Evolutionary conservation across 2,888 invertebrate genomes (phyloP), one percentile per base, ranked within the genome.

Genomic region (Charanyca ferruginea): DNA sequence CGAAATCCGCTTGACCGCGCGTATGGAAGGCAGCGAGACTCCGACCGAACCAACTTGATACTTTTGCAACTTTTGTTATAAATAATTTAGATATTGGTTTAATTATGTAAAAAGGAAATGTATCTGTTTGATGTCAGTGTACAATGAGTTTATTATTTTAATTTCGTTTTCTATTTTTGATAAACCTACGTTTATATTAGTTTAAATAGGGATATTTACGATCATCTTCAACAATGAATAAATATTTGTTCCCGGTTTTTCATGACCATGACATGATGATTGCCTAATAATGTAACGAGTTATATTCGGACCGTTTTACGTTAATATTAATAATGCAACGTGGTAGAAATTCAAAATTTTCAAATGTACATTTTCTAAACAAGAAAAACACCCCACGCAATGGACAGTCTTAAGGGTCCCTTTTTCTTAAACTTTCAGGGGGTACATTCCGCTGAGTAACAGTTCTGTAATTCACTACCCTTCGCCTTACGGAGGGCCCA

Each of bases 1-100:
- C 83, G 90, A 93, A 95, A 94, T 94, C 91, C 93, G 95, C 95
- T 95, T 95, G 95, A 95, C 95, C 95, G 95, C 94, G 93, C 94
- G 94, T 93, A 92, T 93, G 91, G 90, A 92, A 91, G 90, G 90
- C 89, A 87, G 86, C 85, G 84, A 85, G 87, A 92, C 91, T 89
- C 80, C 86, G 89, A 77, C 87, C 83, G 80, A 87, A 81, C 83
- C 83, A 90, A 91, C 91, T 94, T 94, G 93, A 93, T 94, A 93
- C 94, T 94, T 93, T 87, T 79, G 61, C 70, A 90, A 93, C 87
- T 91, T 91, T 87, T 83, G 57, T 32, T 42, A 66, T 52, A 68
- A 80, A 63, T 65, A 63, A 53, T 57, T 75, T 53, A 41, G 47
- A 44, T 42, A 42, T 44, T 28, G 22, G 20, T 47, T 54, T 51